phyloP scores from a whole-genome alignment of 2,888 invertebrate species.

The Camponotus fellah region DNA sequence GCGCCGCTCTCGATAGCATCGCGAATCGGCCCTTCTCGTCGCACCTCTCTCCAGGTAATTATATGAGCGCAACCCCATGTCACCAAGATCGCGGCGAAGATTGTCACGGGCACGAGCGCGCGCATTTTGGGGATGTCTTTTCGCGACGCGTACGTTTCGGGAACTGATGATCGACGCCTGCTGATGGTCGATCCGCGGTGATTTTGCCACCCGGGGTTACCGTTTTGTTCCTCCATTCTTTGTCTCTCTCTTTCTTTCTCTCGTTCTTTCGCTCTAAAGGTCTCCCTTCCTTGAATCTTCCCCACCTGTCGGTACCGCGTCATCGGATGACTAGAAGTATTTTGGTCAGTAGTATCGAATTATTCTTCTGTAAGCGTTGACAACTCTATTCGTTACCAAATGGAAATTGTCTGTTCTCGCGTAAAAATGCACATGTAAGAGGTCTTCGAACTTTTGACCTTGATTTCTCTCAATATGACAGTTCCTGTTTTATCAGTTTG shows the following conservation, averaged over 20 bases:
- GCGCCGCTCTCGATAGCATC: slow-evolving; percentile 85
- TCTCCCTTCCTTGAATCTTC: slow-evolving; percentile 58
- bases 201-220: background rate
- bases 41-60: slow-evolving; percentile 26
- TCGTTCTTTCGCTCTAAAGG: background rate
- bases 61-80: background rate
- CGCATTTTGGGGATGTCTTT: slow-evolving; percentile 11
- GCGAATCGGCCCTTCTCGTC: slow-evolving; percentile 80
- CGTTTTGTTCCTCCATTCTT: background rate
- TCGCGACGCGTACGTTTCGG: background rate
- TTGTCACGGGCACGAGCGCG: background rate
- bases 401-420: background rate
- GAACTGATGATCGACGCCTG: background rate
- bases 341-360: background rate
- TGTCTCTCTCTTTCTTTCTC: background rate
- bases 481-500: background rate
- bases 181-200: background rate
- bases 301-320: slow-evolving; percentile 42
- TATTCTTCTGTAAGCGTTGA: background rate
- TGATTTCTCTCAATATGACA: background rate
- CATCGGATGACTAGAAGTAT: background rate
- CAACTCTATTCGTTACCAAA: background rate
- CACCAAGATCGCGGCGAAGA: slow-evolving; percentile 5
- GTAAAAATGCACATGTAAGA: background rate
- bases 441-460: background rate